phyloP scores from a whole-genome alignment of 2,113 vertebrate genomes.

The Apistogramma diplotaenia region DNA sequence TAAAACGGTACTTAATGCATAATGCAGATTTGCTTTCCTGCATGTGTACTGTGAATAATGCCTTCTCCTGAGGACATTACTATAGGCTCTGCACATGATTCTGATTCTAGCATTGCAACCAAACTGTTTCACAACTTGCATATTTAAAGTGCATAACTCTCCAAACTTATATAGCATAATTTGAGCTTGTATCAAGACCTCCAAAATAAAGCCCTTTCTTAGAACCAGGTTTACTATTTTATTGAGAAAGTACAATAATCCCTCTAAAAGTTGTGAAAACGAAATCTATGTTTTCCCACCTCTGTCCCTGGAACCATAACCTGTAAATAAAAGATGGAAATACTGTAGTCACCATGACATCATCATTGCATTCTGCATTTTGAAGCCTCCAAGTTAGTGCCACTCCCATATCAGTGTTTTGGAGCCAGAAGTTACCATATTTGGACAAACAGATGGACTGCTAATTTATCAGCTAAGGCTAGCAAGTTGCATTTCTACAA shows the following conservation, averaged over 20 bases:
- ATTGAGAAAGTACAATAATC: neutral
- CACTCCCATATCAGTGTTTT: neutral
- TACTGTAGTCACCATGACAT: neutral
- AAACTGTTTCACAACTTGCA: neutral
- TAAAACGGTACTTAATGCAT: neutral
- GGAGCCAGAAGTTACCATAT: neutral
- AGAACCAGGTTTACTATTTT: neutral
- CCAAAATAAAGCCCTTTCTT: neutral
- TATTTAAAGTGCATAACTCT: neutral
- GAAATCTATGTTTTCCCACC: neutral
- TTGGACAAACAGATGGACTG: neutral
- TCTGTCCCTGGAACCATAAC: neutral
- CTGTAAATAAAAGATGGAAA: neutral
- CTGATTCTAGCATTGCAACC: neutral
- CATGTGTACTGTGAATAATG: neutral
- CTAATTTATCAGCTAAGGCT: neutral
- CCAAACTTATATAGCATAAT: neutral
- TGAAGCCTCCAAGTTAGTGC: fast-evolving
- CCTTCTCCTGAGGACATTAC: neutral
- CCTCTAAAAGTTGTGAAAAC: neutral
- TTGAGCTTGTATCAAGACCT: neutral
- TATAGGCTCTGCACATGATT: neutral
- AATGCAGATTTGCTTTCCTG: neutral
- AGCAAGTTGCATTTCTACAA: neutral
- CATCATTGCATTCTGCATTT: neutral